Conservation (phyloP, 2,113 vertebrate genomes). For the Progne subis region DNA sequence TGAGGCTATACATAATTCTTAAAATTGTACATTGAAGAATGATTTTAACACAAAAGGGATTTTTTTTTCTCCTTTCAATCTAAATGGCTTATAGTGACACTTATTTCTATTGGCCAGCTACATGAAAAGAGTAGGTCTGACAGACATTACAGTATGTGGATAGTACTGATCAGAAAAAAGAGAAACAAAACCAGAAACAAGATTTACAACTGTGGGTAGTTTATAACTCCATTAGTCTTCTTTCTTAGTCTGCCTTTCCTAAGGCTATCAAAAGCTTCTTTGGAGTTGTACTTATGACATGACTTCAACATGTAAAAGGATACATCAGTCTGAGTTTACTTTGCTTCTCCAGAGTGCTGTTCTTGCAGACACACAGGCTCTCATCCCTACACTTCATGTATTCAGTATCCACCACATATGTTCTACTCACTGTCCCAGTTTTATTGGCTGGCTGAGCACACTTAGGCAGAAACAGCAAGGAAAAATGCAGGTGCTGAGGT, state of each 20-base stretch:
- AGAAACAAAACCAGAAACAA: not conserved
- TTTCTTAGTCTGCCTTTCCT: not conserved
- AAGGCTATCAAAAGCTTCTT: not conserved
- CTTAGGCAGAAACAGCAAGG: not conserved
- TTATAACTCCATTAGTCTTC: not conserved
- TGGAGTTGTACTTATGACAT: not conserved
- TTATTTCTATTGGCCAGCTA: not conserved
- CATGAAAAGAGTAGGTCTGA: not conserved
- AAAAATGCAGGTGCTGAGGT: rapidly evolving
- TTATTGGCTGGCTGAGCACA: not conserved
- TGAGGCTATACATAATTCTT: not conserved
- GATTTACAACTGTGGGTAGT: not conserved
- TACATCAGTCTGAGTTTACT: not conserved
- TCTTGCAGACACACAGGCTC: not conserved
- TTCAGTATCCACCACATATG: not conserved
- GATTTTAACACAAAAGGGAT: not conserved
- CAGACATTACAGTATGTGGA: not conserved
- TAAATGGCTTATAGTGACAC: not conserved
- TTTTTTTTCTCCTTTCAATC: not conserved
- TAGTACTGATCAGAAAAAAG: not conserved
- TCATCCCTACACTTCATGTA: not conserved
- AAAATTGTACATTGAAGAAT: not conserved
- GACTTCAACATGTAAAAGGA: not conserved
- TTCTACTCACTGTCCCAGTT: not conserved
- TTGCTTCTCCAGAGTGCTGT: not conserved